Percentiles rank a stretch among this genome's conserved stretches.
Conservation (phyloP, 1,140 invertebrate genomes). For the Hydropsyche tenuis region DNA sequence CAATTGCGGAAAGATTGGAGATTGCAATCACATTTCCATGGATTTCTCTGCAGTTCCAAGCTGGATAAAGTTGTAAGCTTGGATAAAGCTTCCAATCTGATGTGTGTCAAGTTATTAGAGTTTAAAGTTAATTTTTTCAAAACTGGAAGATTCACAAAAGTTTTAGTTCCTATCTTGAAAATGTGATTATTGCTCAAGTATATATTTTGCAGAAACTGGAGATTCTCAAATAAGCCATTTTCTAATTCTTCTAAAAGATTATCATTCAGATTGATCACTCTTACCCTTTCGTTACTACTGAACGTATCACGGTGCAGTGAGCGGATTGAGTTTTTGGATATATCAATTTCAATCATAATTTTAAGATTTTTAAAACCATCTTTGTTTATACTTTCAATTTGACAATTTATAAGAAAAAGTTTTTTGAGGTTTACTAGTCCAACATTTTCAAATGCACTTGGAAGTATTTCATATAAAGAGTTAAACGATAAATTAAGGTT, state of each 20-base stretch:
- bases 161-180: slow-evolving; percentile 69
- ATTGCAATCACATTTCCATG: slow-evolving; percentile 88
- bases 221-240: slow-evolving; percentile 77
- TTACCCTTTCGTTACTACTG: slow-evolving; percentile 69
- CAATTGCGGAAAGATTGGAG: slow-evolving; percentile 80
- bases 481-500: slow-evolving; percentile 79
- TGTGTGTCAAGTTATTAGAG: slow-evolving; percentile 72
- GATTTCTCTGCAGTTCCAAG: slow-evolving; percentile 79
- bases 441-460: slow-evolving; percentile 73
- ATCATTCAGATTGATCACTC: slow-evolving; percentile 73
- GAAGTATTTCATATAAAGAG: slow-evolving; percentile 68
- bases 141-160: slow-evolving; percentile 73
- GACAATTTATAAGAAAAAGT: slow-evolving; percentile 74
- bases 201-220: slow-evolving; percentile 76
- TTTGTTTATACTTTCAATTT: slow-evolving; percentile 71
- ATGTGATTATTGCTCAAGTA: slow-evolving; percentile 78
- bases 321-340: slow-evolving; percentile 78
- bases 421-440: slow-evolving; percentile 82
- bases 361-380: slow-evolving; percentile 76
- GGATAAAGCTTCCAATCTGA: slow-evolving; percentile 67
- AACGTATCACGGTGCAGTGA: slow-evolving; percentile 76
- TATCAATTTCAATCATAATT: slow-evolving; percentile 84
- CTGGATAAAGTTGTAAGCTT: slow-evolving; percentile 68
- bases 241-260: slow-evolving; percentile 76
- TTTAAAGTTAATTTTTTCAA: slow-evolving; percentile 73